phyloP scores from a whole-genome alignment of 2,113 vertebrate genomes.

The Malurus alboscapulatus region DNA sequence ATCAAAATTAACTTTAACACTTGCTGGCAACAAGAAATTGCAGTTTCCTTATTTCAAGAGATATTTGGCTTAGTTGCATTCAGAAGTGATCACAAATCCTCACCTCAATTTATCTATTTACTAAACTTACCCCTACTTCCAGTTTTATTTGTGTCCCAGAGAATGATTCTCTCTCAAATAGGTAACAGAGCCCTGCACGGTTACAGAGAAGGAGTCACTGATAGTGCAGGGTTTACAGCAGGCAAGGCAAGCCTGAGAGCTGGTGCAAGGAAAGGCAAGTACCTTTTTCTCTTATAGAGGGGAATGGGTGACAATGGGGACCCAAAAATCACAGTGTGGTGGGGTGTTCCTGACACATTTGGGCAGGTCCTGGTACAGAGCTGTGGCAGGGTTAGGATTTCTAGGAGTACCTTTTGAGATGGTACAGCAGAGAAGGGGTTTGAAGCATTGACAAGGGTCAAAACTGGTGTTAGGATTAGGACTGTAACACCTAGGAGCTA shows the following conservation, averaged over 20 bases:
- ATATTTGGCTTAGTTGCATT: not conserved
- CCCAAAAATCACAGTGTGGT: rapidly evolving
- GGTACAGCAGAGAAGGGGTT: not conserved
- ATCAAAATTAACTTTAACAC: not conserved
- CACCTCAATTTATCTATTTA: not conserved
- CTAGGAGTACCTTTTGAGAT: not conserved
- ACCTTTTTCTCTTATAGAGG: not conserved
- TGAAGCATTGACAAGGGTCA: not conserved
- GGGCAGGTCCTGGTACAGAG: not conserved
- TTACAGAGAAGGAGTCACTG: not conserved
- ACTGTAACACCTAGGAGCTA: not conserved
- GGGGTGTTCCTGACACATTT: not conserved
- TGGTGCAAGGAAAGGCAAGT: not conserved
- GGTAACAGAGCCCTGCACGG: not conserved
- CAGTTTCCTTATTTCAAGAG: not conserved
- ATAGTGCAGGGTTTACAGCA: not conserved
- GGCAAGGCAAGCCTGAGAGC: not conserved
- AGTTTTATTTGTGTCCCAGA: not conserved
- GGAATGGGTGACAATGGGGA: not conserved
- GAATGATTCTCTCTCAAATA: not conserved
- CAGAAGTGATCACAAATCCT: not conserved
- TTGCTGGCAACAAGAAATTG: not conserved
- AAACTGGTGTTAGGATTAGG: not conserved
- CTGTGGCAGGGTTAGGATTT: not conserved
- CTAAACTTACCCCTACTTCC: not conserved